These are phyloP conservation scores for Limnephilus auricula DNA, from an alignment of 2,888 invertebrate genomes.

Conservation along the genomic window DNA sequence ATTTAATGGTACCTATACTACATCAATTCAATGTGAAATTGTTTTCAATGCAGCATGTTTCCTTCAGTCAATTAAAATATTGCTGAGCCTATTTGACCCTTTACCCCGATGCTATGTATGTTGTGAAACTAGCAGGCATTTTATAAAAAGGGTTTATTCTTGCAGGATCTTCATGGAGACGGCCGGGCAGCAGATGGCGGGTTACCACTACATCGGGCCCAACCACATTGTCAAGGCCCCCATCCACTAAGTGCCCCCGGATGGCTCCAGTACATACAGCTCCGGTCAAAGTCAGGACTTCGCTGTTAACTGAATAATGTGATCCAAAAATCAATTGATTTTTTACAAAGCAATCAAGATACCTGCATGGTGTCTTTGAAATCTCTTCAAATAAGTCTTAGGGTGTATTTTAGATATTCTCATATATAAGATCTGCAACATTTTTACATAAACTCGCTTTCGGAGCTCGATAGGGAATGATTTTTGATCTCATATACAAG, in stretches of 20 bases:
- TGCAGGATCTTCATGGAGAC: constrained; percentile 97
- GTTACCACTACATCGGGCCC: constrained; percentile 94
- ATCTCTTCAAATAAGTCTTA: constrained; percentile 55
- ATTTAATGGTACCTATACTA: too few relatives aligned
- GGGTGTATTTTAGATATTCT: constrained; percentile 84
- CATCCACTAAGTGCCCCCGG: constrained; percentile 83
- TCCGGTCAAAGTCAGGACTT: constrained; percentile 13
- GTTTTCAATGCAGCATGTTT: background rate
- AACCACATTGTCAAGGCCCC: constrained; percentile 95
- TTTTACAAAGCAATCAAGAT: constrained; percentile 65
- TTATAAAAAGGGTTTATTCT: constrained; percentile 69
- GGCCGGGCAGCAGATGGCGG: constrained; percentile 92
- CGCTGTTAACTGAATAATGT: constrained; percentile 62
- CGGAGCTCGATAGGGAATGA: background rate
- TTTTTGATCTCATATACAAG: constrained; percentile 50
- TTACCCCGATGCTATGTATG: background rate
- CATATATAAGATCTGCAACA: constrained; percentile 70
- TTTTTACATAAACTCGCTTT: constrained; percentile 40
- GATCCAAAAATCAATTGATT: constrained; percentile 67
- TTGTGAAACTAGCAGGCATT: background rate
- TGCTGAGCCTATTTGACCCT: background rate
- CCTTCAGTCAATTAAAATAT: background rate
- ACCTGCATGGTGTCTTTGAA: constrained; percentile 66
- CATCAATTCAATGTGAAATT: constrained; percentile 1
- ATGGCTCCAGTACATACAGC: constrained; percentile 13